A percentile compares a stretch with the other conserved stretches of the same genome.
These are phyloP conservation scores for Oscheius onirici DNA, from an alignment of 2,888 invertebrate species.

Conservation along the genomic window DNA sequence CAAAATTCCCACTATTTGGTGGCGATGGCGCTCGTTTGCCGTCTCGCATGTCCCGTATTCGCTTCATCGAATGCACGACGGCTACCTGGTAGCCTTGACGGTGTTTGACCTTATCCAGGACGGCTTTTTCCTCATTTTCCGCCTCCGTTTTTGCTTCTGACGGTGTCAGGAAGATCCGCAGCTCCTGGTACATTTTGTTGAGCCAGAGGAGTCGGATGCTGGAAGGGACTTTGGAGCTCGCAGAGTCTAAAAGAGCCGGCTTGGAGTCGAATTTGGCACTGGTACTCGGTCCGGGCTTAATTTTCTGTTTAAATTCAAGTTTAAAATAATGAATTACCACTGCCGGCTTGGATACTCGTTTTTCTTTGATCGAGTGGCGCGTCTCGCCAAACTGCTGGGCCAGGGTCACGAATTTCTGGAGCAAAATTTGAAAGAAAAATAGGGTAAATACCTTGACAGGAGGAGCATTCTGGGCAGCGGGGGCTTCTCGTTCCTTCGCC, in stretches of 20 bases:
- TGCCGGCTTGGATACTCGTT: neutral
- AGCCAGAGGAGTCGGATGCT: constrained; percentile 6
- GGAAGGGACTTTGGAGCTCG: constrained; percentile 26
- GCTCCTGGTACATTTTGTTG: neutral
- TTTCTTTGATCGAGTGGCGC: neutral
- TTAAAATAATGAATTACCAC: neutral
- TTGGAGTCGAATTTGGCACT: neutral
- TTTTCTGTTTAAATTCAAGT: neutral
- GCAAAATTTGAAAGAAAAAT: too few species aligned
- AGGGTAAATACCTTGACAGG: neutral
- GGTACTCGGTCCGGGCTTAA: neutral
- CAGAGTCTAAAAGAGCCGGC: constrained; percentile 16
- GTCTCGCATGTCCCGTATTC: constrained; percentile 35
- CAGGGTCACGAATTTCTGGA: constrained; percentile 14
- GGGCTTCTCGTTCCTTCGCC: neutral
- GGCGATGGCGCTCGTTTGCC: neutral
- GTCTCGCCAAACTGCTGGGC: constrained; percentile 25
- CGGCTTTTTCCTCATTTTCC: constrained; percentile 46
- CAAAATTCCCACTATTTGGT: neutral
- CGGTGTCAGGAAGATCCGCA: neutral
- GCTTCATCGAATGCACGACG: constrained; percentile 36
- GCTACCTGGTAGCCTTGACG: constrained; percentile 42
- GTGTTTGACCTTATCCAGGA: constrained; percentile 39
- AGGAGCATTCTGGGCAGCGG: neutral
- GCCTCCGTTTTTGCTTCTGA: constrained; percentile 38